Evolutionary conservation across 2,797 vertebrate species (phyloP), one percentile per base, ranked within the genome.

Genomic region (Pipistrellus pygmaeus): DNA sequence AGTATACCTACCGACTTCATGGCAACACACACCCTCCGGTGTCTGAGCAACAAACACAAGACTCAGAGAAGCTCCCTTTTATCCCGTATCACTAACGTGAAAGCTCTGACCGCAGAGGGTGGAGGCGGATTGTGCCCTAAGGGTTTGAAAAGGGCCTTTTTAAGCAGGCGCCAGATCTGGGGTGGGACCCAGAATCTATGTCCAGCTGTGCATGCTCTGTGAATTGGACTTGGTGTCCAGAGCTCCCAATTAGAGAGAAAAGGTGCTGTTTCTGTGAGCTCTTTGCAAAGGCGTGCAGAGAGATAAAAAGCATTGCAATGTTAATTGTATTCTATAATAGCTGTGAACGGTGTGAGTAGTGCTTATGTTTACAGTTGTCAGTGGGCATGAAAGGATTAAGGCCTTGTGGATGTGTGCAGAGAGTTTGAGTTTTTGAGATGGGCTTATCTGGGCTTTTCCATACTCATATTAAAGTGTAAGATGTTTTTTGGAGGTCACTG

Each of bases 81-180:
- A 48, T 30, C 21, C 55, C 35, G 6, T 17, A 17, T 48, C 20
- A 6, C 18, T 51, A 38, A 68, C 51, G 51, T 1, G 13, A 18
- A 62, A 81, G 84, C 27, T 57, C 68, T 17, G 68, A 30, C 48
- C 57, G 15, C 18, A 46, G 38, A 12, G 38, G 32, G 30, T 27
- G 27, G 1, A 13, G 15, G 48, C 85, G 88, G n/a, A 17, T 53
- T 73, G 81, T 46, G 44, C 32, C 53, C 6, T 1, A 25, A 10
- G 44, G 10, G 77, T 82, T 55, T 55, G 53, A 68, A 64, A 73
- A 51, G 15, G 51, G 78, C 32, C 21, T 15, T 11, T 89, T 51
- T 88, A 91, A 92, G 80, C 20, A 73, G 92, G 95, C 93, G 66
- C 89, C 89, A 85, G 44, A 10, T 51, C 41, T 62, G 2, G 20